Conservation (phyloP, 1,140 invertebrate species). For the Apocrypta bakeri region DNA sequence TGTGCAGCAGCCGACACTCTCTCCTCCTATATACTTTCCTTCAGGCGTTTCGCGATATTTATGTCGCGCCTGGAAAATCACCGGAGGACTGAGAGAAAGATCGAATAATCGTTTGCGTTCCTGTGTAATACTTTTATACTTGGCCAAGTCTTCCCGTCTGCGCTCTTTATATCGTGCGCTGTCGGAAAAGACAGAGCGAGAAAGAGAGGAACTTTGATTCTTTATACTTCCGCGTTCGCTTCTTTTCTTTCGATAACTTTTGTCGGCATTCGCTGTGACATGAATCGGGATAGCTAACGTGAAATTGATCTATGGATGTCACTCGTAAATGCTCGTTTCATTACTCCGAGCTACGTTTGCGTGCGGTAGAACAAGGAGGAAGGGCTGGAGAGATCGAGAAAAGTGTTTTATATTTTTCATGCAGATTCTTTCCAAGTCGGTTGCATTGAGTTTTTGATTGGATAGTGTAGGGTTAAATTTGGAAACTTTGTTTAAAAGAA, state of each 20-base stretch:
- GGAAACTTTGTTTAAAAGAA: too few species aligned
- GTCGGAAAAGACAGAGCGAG: too few species aligned
- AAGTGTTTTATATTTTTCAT: background rate
- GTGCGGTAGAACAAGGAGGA: too few species aligned
- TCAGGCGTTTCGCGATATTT: conserved; percentile 8
- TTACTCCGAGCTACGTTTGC: background rate
- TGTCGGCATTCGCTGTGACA: background rate
- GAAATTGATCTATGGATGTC: background rate
- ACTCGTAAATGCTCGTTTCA: background rate
- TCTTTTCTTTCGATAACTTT: conserved; percentile 20
- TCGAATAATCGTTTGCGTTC: conserved; percentile 25
- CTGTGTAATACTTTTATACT: conserved; percentile 1
- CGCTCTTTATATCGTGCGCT: too few species aligned
- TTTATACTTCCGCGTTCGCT: too few species aligned
- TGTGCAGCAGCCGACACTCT: background rate
- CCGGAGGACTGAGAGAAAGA: background rate
- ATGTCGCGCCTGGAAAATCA: conserved; percentile 18
- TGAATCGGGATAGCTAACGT: background rate
- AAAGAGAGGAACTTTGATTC: too few species aligned
- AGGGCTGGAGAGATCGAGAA: too few species aligned
- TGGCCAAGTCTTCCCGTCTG: too few species aligned
- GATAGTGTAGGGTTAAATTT: too few species aligned
- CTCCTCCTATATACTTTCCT: background rate
- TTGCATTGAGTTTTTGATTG: too few species aligned
- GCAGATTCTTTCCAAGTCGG: conserved; percentile 1